Evolutionary conservation across 2,113 vertebrate species (phyloP).

Genomic region (Ammodytes marinus): DNA sequence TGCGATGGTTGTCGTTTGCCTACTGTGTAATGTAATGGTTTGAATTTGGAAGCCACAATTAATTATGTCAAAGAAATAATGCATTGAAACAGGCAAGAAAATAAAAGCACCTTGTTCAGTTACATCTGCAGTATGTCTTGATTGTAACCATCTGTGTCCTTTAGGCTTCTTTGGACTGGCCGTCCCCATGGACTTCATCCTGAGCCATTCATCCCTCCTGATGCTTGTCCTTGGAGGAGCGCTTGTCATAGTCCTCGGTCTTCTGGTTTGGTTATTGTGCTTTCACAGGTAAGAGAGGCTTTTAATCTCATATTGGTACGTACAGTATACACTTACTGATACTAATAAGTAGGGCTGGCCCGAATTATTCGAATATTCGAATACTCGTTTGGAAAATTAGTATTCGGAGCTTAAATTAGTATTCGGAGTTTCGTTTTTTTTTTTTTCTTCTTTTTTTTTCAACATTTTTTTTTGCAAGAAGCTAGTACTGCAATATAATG

Average conservation of each 20-base stretch:
- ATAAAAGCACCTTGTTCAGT: not conserved
- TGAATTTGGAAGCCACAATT: not conserved
- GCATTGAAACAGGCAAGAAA: not conserved
- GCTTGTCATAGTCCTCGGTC: slow-evolving; percentile 84
- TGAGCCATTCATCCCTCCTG: slow-evolving; percentile 87
- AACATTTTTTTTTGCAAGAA: no score
- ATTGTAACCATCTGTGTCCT: not conserved
- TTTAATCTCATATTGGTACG: not conserved
- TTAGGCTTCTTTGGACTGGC: slow-evolving; percentile 84
- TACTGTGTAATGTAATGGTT: not conserved
- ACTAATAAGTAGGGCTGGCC: no score
- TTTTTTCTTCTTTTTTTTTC: no score
- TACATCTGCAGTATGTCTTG: not conserved
- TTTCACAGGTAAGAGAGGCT: slow-evolving; percentile 87
- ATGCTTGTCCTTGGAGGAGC: slow-evolving; percentile 88
- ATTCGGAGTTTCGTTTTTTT: no score
- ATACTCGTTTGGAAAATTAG: no score
- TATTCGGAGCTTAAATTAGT: no score
- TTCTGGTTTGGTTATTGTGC: slow-evolving; percentile 87
- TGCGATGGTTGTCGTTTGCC: not conserved
- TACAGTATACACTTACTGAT: no score
- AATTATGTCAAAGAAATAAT: not conserved
- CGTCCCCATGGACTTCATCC: slow-evolving; percentile 85
- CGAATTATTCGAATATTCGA: no score
- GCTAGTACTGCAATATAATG: no score